phyloP scores from a whole-genome alignment of 2,113 vertebrate genomes.

The Ia io region DNA sequence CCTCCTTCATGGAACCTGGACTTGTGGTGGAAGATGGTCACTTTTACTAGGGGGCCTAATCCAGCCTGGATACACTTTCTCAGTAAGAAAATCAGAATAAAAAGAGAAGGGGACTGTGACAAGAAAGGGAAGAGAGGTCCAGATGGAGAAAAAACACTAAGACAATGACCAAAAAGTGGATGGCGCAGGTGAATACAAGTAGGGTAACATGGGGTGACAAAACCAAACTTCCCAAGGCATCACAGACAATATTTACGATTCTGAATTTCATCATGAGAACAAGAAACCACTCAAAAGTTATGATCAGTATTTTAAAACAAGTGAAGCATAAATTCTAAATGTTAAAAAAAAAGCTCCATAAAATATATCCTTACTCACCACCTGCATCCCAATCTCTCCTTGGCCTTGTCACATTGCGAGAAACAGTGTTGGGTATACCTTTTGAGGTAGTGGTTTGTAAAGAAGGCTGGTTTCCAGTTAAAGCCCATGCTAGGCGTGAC shows the following conservation, averaged over 20 bases:
- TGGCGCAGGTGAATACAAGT: neutral
- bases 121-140: neutral
- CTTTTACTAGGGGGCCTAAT: neutral
- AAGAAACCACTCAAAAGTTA: neutral
- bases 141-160: neutral
- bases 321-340: neutral
- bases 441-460: conserved; percentile 85
- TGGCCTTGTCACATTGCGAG: conserved; percentile 81
- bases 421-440: conserved; percentile 79
- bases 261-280: neutral
- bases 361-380: conserved; percentile 81
- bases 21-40: neutral
- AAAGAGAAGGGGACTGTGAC: neutral
- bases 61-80: neutral
- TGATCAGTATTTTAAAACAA: no score
- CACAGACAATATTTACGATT: fast-evolving
- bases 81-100: neutral
- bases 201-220: neutral
- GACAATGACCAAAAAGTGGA: neutral
- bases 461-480: conserved; percentile 86
- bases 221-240: neutral
- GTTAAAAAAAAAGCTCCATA: neutral
- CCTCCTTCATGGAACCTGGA: neutral
- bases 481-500: conserved; percentile 91
- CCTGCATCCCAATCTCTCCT: conserved; percentile 89